Percentiles rank a stretch among this genome's conserved stretches.
Evolutionary conservation across 92 coral and sea anemone species (phyloP).

Genomic region (Metridium senile): DNA sequence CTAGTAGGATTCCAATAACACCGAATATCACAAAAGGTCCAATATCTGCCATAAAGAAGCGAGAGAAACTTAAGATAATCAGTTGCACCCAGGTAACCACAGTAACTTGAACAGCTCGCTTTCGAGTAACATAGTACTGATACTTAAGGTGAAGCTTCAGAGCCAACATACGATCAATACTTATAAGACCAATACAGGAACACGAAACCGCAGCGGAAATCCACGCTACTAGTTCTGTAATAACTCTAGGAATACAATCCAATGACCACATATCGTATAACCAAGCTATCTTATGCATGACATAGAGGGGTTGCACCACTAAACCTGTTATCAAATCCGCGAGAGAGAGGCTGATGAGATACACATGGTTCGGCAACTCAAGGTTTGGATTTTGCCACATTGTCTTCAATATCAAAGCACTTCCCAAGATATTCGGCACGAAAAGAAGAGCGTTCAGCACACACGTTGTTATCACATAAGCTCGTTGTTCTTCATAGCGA

Average conservation of each 20-base stretch:
- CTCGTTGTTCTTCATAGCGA: neutral
- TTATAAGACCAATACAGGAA: slow-evolving; percentile 22
- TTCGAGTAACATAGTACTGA: slow-evolving; percentile 30
- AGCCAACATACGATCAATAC: slow-evolving; percentile 60
- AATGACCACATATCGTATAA: slow-evolving; percentile 11
- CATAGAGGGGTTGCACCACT: slow-evolving; percentile 58
- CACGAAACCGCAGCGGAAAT: slow-evolving; percentile 70
- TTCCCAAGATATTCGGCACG: slow-evolving; percentile 40
- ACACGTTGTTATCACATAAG: slow-evolving; percentile 22
- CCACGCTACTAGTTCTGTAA: slow-evolving; percentile 61
- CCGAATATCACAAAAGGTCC: slow-evolving; percentile 40
- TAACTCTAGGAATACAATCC: slow-evolving; percentile 37
- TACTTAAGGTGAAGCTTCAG: slow-evolving; percentile 50
- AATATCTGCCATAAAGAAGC: slow-evolving; percentile 33
- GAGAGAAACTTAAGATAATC: slow-evolving; percentile 26
- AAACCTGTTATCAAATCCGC: slow-evolving; percentile 60
- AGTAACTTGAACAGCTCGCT: slow-evolving; percentile 21
- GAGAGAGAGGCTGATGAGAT: slow-evolving; percentile 44
- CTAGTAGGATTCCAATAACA: slow-evolving; percentile 35
- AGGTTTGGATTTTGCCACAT: slow-evolving; percentile 53
- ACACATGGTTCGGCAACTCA: slow-evolving; percentile 49
- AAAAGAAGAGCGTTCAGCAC: slow-evolving; percentile 42
- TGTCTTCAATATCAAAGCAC: slow-evolving; percentile 40
- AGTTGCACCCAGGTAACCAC: slow-evolving; percentile 6
- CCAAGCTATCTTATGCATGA: slow-evolving; percentile 47